Evolutionary conservation across 2,113 vertebrate genomes (phyloP).

Genomic region (rat (Rattus norvegicus)): GRCr8 NC_086023.1:131520501-131521000

Average conservation of each 20-base stretch:
- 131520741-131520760: neutral
- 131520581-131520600: neutral
- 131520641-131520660: neutral
- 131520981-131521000: neutral
- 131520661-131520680: neutral
- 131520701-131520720: constrained; percentile 36
- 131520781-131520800: constrained; percentile 5
- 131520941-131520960: neutral
- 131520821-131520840: constrained; percentile 23
- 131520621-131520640: neutral
- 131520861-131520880: neutral
- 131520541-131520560: constrained; percentile 14
- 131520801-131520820: neutral
- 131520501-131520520: constrained; percentile 8
- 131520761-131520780: constrained; percentile 29
- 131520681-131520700: neutral
- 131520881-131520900: neutral
- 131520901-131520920: neutral
- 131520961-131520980: neutral
- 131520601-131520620: neutral
- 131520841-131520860: neutral
- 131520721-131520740: constrained; percentile 45
- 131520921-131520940: neutral
- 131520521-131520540: neutral
- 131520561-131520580: neutral